Percentiles rank a stretch among this genome's conserved stretches.
Conservation (phyloP, 2,888 invertebrate genomes). For the Schizotus pectinicornis region DNA sequence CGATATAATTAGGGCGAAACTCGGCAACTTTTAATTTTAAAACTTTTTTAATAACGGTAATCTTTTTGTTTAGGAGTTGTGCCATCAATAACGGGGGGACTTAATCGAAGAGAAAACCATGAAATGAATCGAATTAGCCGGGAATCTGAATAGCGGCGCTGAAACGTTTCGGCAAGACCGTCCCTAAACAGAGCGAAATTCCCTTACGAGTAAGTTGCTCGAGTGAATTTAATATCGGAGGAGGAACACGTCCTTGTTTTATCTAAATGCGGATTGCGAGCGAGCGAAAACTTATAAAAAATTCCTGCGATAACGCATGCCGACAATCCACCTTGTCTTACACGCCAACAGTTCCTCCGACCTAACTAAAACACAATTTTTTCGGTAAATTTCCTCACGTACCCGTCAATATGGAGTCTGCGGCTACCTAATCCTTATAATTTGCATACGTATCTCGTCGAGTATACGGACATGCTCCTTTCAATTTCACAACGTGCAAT, state of each 20-base stretch:
- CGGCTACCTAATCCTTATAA: constrained; percentile 18
- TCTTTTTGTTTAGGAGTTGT: constrained; percentile 25
- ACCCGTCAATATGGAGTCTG: constrained; percentile 10
- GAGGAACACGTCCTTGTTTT: constrained; percentile 15
- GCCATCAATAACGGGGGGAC: background rate
- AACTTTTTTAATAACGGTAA: constrained; percentile 37
- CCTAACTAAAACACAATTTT: constrained; percentile 6
- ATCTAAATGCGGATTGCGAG: constrained; percentile 21
- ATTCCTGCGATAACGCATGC: constrained; percentile 12
- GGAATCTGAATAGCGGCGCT: too few species aligned
- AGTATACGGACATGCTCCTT: constrained; percentile 18
- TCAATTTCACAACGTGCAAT: constrained; percentile 31
- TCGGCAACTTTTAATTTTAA: constrained; percentile 33
- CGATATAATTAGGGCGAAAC: constrained; percentile 34
- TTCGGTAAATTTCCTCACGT: constrained; percentile 20
- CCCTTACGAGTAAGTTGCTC: too few species aligned
- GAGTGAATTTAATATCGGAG: constrained; percentile 19
- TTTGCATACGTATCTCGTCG: constrained; percentile 22
- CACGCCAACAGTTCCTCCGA: background rate
- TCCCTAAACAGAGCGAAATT: too few species aligned
- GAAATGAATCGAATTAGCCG: background rate
- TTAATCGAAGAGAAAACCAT: constrained; percentile 6
- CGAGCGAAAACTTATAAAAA: constrained; percentile 5
- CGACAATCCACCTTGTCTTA: constrained; percentile 2
- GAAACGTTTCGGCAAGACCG: constrained; percentile 2